Percentiles rank a stretch among this genome's conserved stretches.
phyloP scores from a whole-genome alignment of 2,888 invertebrate species.

The Agrilus cyanescens region DNA sequence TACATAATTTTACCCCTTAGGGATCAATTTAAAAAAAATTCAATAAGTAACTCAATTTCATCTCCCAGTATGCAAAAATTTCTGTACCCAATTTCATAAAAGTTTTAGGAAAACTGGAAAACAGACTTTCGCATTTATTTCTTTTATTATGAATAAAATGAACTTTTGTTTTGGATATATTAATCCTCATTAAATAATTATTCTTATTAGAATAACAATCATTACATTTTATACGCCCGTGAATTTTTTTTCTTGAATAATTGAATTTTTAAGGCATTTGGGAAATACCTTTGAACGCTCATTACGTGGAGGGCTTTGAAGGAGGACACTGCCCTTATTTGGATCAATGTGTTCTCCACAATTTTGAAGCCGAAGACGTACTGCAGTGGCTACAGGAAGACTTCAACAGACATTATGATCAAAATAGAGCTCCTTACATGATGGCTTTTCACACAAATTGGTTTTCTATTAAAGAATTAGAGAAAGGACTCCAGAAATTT shows the following conservation, averaged over 20 bases:
- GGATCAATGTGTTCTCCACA: constrained; percentile 85
- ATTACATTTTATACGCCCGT: no score
- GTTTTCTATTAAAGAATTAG: constrained; percentile 82
- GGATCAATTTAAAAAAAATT: no score
- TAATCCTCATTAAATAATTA: no score
- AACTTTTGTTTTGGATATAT: not conserved
- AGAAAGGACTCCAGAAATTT: constrained; percentile 74
- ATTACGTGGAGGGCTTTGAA: constrained; percentile 77
- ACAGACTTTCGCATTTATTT: no score
- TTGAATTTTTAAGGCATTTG: constrained; percentile 54
- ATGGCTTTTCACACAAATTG: constrained; percentile 95
- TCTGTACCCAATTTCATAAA: no score
- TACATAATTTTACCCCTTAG: no score
- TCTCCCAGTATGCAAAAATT: no score
- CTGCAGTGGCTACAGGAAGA: constrained; percentile 85
- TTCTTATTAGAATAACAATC: no score
- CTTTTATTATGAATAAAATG: no score
- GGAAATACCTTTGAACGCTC: constrained; percentile 85
- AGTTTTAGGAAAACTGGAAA: no score
- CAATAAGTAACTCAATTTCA: no score
- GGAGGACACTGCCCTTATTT: constrained; percentile 87
- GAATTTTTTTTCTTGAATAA: not conserved
- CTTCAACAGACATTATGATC: constrained; percentile 72
- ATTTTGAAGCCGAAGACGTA: constrained; percentile 63
- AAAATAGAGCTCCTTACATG: constrained; percentile 85